phyloP scores from a whole-genome alignment of 2,888 invertebrate genomes.

The Lucinisca nassula region DNA sequence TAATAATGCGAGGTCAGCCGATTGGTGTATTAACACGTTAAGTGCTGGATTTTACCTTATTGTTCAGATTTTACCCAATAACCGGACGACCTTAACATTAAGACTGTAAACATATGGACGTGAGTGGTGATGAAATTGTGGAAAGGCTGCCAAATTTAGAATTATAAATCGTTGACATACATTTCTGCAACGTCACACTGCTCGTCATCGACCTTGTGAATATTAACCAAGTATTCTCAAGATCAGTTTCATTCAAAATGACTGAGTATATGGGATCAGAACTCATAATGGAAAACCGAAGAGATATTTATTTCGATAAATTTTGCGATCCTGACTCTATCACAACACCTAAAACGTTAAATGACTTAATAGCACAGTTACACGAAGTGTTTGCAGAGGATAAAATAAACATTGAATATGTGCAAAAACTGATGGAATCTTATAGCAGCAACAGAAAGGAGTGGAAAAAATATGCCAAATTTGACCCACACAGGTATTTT shows the following conservation, averaged over 20 bases:
- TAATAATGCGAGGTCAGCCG: no score
- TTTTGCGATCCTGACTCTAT: slow-evolving; percentile 45
- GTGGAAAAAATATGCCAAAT: slow-evolving; percentile 98
- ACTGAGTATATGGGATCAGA: not conserved
- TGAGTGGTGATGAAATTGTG: not conserved
- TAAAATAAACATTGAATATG: slow-evolving; percentile 96
- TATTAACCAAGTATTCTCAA: not conserved
- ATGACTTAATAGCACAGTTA: slow-evolving; percentile 90
- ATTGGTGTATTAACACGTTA: no score
- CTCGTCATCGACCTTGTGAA: not conserved
- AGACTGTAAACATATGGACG: not conserved
- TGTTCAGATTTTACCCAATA: no score
- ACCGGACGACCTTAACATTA: not conserved
- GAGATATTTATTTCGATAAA: not conserved
- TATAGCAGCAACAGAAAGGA: slow-evolving; percentile 97
- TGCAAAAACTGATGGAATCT: slow-evolving; percentile 93
- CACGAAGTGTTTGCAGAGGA: slow-evolving; percentile 94
- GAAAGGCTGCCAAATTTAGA: not conserved
- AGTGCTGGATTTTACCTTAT: no score
- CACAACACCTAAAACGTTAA: slow-evolving; percentile 75
- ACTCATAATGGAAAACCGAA: not conserved
- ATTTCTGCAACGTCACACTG: not conserved
- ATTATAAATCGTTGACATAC: not conserved
- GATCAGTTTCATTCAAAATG: not conserved
- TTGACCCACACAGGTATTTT: slow-evolving; percentile 94